A percentile compares a stretch with the other conserved stretches of the same genome.
Evolutionary conservation across 2,113 vertebrate genomes (phyloP).

Genomic region (Oncorhynchus tshawytscha): DNA sequence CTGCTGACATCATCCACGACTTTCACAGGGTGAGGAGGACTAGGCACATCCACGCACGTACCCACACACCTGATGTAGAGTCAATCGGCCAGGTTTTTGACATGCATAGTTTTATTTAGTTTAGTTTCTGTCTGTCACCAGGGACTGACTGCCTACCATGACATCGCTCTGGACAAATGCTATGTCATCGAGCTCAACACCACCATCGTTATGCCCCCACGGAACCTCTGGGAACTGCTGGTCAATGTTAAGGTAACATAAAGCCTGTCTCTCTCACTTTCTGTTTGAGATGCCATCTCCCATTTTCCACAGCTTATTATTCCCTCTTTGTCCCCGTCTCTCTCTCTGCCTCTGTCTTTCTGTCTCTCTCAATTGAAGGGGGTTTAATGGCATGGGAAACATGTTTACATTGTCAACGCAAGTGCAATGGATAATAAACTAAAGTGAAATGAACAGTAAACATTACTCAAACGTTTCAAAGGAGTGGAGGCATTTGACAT

Average conservation of each 20-base stretch:
- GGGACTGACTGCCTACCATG: constrained; percentile 93
- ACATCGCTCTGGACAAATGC: constrained; percentile 91
- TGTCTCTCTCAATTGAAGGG: too few relatives aligned
- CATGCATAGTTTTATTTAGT: not conserved
- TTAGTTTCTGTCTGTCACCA: constrained; percentile 43
- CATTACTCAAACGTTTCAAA: too few relatives aligned
- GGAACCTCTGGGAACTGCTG: constrained; percentile 92
- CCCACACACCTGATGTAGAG: not conserved
- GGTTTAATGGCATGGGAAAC: too few relatives aligned
- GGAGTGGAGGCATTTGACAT: too few relatives aligned
- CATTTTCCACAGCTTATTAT: not conserved
- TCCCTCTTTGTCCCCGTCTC: too few relatives aligned
- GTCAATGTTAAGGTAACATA: constrained; percentile 75
- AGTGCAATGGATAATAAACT: too few relatives aligned
- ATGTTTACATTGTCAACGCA: too few relatives aligned
- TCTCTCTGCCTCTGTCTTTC: not conserved
- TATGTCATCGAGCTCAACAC: constrained; percentile 93
- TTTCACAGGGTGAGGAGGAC: constrained; percentile 84
- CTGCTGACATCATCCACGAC: constrained; percentile 93
- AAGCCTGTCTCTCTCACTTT: too few relatives aligned
- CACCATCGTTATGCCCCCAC: constrained; percentile 90
- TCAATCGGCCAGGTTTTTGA: not conserved
- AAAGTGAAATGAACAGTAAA: too few relatives aligned
- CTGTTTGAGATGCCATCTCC: not conserved
- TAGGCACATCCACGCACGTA: not conserved